These are phyloP conservation scores for Lindbergichthys nudifrons DNA, from an alignment of 2,797 vertebrate species.

Conservation along the genomic window DNA sequence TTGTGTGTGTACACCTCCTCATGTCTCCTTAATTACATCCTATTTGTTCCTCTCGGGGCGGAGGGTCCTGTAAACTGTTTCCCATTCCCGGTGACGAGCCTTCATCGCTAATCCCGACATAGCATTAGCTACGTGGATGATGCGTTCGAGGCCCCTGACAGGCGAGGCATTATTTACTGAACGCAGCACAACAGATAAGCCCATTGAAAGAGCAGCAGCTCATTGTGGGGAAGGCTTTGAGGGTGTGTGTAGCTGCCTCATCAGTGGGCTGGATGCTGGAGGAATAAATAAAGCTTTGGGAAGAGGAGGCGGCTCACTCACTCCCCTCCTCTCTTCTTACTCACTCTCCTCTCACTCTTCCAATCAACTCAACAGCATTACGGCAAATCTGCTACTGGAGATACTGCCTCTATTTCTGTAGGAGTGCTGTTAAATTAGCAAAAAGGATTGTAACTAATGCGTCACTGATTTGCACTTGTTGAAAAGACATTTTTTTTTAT, in stretches of 20 bases:
- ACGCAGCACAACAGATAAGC: slow-evolving; percentile 81
- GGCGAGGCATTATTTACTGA: slow-evolving; percentile 82
- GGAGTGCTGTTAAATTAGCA: slow-evolving; percentile 25
- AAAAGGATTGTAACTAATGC: slow-evolving; percentile 24
- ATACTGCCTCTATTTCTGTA: slow-evolving; percentile 31
- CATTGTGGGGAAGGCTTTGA: slow-evolving; percentile 73
- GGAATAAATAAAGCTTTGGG: slow-evolving; percentile 68
- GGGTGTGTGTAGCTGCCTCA: slow-evolving; percentile 63
- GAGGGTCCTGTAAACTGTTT: slow-evolving; percentile 85
- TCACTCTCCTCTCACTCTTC: slow-evolving; percentile 63
- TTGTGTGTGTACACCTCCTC: slow-evolving; percentile 46
- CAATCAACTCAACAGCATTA: slow-evolving; percentile 67
- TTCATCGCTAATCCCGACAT: slow-evolving; percentile 81
- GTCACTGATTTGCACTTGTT: slow-evolving; percentile 20
- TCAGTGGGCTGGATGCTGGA: slow-evolving; percentile 64
- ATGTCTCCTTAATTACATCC: slow-evolving; percentile 77
- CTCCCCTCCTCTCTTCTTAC: slow-evolving; percentile 30
- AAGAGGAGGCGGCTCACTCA: slow-evolving; percentile 51
- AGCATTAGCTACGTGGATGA: slow-evolving; percentile 73
- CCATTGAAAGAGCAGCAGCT: slow-evolving; percentile 77
- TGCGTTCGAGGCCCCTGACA: slow-evolving; percentile 81
- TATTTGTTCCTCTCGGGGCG: slow-evolving; percentile 80
- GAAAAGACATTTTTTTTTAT: neutral
- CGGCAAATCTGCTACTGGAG: slow-evolving; percentile 44
- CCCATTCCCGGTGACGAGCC: slow-evolving; percentile 67